Base-by-base conservation (phyloP, 1,140 invertebrate species). In the Plectrocnemia conspersa region DNA sequence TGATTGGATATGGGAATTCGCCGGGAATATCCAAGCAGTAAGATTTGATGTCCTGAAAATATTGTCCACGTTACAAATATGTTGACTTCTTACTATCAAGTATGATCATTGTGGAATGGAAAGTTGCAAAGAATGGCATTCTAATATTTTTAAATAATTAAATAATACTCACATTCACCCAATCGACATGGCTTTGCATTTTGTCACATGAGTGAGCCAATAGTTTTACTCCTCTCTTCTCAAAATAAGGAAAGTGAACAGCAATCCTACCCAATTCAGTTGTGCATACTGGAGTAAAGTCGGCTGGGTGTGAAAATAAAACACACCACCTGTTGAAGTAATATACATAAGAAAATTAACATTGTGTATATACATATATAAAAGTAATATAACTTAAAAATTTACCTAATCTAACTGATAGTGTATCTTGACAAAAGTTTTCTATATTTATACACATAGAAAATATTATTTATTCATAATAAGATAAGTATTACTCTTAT, bases 221-320 rank as follows among this genome's bases (percentile, higher is more conserved):
- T 7, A 93, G 66, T 74, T 95, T 94, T 0, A 88, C 84, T 61
- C 84, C 83, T 21, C 91, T 72, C 63, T 86, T 88, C 21, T 79
- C 67, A 65, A 96, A 95, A 65, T 91, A 80, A 0, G 81, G 79
- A 9, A 78, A 67, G 57, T 93, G 77, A 27, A 89, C 80, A 2
- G 88, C 86, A 41, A 91, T 82, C 32, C 82, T 72, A 5, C 86
- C 90, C 53, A 97, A 69, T 71, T 97, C 93, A 0, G 93, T 97
- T 7, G 93, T 96, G 67, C 93, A 95, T 0, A 97, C 93, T 11
- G 93, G 93, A 0, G 93, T 96, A 67, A 89, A 96, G 68, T 96
- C 93, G 15, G 88, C 84, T 1, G 93, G 93, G 71, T 97, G 93
- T 1, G 91, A 94, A 69, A 96, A 96, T 1, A 96, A 64, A 38